phyloP scores from a whole-genome alignment of 2,113 vertebrate genomes.

The Erpornis zantholeuca region DNA sequence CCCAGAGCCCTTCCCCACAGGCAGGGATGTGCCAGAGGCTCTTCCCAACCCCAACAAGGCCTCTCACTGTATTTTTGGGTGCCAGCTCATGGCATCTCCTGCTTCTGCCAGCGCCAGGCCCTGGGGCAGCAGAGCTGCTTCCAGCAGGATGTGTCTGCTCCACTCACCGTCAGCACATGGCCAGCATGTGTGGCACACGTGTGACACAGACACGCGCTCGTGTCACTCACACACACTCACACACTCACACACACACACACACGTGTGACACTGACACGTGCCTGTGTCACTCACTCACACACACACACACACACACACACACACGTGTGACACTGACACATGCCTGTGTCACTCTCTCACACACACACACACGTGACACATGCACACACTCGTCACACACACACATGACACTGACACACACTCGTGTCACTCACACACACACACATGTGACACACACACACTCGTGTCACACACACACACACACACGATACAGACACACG shows the following conservation, averaged over 20 bases:
- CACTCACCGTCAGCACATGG: accelerated
- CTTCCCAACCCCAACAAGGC: neutral
- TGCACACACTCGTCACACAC: no score
- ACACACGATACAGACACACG: no score
- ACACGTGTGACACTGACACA: no score
- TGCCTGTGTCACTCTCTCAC: neutral
- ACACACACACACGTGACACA: neutral
- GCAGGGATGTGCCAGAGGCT: neutral
- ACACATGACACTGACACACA: no score
- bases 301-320: no score
- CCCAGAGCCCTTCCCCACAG: neutral
- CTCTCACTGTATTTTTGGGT: neutral
- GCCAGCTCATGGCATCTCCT: neutral
- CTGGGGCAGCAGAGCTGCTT: neutral
- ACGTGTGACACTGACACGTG: no score
- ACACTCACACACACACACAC: no score
- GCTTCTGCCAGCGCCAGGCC: neutral
- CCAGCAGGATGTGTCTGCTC: neutral
- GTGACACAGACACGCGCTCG: neutral
- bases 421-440: neutral
- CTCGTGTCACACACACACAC: no score
- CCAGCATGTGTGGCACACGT: accelerated
- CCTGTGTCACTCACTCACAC: neutral
- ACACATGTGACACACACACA: no score
- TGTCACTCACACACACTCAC: no score